Evolutionary conservation across 37 sponge, comb jelly and placozoan species (phyloP).

Genomic region (Chondrilla cf. caribensis): DNA sequence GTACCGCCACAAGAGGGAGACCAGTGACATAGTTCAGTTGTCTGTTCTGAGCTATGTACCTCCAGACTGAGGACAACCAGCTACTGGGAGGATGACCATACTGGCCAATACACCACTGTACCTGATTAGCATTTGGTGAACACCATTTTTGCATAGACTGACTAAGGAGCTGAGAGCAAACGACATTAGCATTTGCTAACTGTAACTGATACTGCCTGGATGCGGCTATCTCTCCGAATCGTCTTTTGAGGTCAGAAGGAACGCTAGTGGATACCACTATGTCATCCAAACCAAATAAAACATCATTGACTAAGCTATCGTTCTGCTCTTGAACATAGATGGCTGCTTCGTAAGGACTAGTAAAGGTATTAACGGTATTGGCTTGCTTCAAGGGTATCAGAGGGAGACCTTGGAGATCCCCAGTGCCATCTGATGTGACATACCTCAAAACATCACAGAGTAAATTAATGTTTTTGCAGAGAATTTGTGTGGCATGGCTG

Average conservation of each 20-base stretch:
- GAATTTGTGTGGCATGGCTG: background rate
- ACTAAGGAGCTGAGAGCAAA: conserved; percentile 17
- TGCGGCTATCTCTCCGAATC: background rate
- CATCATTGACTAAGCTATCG: background rate
- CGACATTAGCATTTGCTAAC: background rate
- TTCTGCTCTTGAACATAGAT: conserved; percentile 12
- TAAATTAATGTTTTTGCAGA: background rate
- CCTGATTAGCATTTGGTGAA: background rate
- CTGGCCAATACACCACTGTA: conserved; percentile 31
- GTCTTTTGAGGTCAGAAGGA: background rate
- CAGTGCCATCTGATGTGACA: background rate
- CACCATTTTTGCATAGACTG: conserved; percentile 37
- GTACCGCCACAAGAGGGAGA: conserved; percentile 25
- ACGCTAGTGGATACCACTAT: background rate
- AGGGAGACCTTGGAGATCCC: conserved; percentile 26
- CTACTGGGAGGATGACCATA: conserved; percentile 28
- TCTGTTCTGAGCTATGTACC: conserved; percentile 13
- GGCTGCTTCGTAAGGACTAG: background rate
- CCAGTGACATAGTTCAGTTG: background rate
- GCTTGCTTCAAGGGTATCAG: conserved; percentile 33
- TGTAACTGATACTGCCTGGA: background rate
- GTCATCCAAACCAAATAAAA: conserved; percentile 3
- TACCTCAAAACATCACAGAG: conserved; percentile 39
- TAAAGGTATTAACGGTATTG: conserved; percentile 1
- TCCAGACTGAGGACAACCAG: conserved; percentile 55